Conservation (phyloP, 2,888 invertebrate genomes). For the Alsophila aescularia region DNA sequence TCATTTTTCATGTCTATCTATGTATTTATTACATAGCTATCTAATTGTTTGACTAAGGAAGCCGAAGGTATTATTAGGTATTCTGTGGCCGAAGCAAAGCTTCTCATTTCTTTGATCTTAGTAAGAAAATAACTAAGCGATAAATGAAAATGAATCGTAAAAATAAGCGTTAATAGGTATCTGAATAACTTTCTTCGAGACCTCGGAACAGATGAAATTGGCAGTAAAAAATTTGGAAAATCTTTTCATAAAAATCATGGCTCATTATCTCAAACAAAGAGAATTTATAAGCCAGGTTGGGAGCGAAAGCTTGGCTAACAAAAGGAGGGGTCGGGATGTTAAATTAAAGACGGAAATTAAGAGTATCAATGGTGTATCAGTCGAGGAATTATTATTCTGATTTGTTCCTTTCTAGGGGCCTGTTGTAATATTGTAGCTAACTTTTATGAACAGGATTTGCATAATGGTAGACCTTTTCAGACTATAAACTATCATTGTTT, state of each 20-base stretch:
- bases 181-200: slow-evolving; percentile 22
- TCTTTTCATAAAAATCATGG: slow-evolving; percentile 39
- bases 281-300: slow-evolving; percentile 37
- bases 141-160: slow-evolving; percentile 15
- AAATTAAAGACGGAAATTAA: slow-evolving; percentile 33
- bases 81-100: too few species aligned
- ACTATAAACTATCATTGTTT: slow-evolving; percentile 35
- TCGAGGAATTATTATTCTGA: slow-evolving; percentile 16
- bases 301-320: slow-evolving; percentile 28
- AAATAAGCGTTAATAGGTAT: slow-evolving; percentile 16
- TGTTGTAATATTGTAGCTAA: slow-evolving; percentile 15
- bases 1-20: too few species aligned
- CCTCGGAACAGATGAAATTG: slow-evolving; percentile 29
- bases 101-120: not conserved
- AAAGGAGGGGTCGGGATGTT: slow-evolving; percentile 22
- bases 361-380: slow-evolving; percentile 36
- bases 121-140: slow-evolving; percentile 1
- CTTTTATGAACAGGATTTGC: slow-evolving; percentile 32
- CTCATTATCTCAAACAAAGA: slow-evolving; percentile 40
- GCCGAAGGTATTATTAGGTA: too few species aligned
- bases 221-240: slow-evolving; percentile 35
- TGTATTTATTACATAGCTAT: too few species aligned
- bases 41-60: too few species aligned
- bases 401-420: slow-evolving; percentile 17
- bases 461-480: slow-evolving; percentile 33